These are phyloP conservation scores for Dynastes grantii DNA, from an alignment of 2,888 invertebrate species.

Conservation along the genomic window DNA sequence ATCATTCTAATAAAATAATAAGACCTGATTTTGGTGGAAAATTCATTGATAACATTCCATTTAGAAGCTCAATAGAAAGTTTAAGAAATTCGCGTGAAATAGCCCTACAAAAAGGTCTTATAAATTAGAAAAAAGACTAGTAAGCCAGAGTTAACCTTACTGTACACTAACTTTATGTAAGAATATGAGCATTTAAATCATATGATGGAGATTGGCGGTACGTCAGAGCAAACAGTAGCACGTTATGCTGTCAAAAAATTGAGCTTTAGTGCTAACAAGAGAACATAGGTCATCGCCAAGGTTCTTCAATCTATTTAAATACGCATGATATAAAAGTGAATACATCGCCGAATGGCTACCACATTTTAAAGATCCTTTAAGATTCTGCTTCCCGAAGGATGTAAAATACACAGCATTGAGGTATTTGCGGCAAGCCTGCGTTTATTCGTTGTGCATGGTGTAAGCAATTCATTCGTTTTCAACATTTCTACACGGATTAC, in stretches of 20 bases:
- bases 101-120: conserved; percentile 42
- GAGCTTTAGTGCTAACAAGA: conserved; percentile 15
- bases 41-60: conserved; percentile 50
- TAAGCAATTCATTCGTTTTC: too few species aligned
- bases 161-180: conserved; percentile 51
- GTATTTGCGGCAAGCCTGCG: too few species aligned
- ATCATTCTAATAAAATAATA: conserved; percentile 36
- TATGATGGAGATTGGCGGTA: conserved; percentile 28
- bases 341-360: too few species aligned
- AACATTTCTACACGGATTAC: too few species aligned
- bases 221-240: neutral
- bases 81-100: conserved; percentile 44
- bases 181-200: conserved; percentile 58
- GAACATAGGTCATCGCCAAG: too few species aligned
- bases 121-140: conserved; percentile 38
- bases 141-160: conserved; percentile 6
- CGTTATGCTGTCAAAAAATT: conserved; percentile 31
- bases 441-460: too few species aligned
- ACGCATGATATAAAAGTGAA: too few species aligned
- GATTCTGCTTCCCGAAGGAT: too few species aligned
- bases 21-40: conserved; percentile 9
- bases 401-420: too few species aligned
- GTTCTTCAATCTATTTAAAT: too few species aligned
- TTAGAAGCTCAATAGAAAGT: conserved; percentile 25
- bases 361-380: too few species aligned